These are phyloP conservation scores for Spisula subtruncata DNA, from an alignment of 2,888 invertebrate species.

Conservation along the genomic window DNA sequence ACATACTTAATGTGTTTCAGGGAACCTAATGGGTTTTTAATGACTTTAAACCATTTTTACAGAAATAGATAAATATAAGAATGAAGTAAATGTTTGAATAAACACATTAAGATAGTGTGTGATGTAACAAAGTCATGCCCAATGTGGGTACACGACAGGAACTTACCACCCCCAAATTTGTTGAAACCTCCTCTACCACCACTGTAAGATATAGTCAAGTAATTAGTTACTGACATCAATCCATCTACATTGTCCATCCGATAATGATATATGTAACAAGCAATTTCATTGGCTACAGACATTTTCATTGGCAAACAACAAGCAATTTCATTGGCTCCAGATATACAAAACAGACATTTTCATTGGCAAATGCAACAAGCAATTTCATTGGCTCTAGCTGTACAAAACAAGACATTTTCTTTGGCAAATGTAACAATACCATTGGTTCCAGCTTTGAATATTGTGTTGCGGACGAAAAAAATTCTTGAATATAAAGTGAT, in stretches of 20 bases:
- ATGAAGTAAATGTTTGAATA: background rate
- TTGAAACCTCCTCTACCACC: constrained; percentile 85
- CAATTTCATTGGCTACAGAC: background rate
- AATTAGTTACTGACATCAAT: constrained; percentile 51
- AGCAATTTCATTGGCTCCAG: background rate
- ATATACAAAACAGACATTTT: background rate
- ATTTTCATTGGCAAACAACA: too few relatives aligned
- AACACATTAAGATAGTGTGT: constrained; percentile 21
- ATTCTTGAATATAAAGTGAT: too few relatives aligned
- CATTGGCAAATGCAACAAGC: background rate
- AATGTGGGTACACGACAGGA: constrained; percentile 63
- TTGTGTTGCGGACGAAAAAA: too few relatives aligned
- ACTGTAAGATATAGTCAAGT: constrained; percentile 79
- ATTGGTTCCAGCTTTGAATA: too few relatives aligned
- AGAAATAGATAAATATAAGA: background rate
- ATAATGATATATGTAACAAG: background rate
- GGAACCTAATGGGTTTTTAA: background rate
- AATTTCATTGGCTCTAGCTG: background rate
- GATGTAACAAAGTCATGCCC: constrained; percentile 66
- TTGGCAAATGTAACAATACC: too few relatives aligned
- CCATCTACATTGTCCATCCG: constrained; percentile 45
- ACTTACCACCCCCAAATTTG: constrained; percentile 86
- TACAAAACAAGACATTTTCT: too few relatives aligned
- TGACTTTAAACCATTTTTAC: background rate
- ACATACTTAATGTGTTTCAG: background rate